Percentiles rank a stretch among this genome's conserved stretches.
These are phyloP conservation scores for Megastigmus dorsalis DNA, from an alignment of 2,888 invertebrate genomes.

Conservation along the genomic window DNA sequence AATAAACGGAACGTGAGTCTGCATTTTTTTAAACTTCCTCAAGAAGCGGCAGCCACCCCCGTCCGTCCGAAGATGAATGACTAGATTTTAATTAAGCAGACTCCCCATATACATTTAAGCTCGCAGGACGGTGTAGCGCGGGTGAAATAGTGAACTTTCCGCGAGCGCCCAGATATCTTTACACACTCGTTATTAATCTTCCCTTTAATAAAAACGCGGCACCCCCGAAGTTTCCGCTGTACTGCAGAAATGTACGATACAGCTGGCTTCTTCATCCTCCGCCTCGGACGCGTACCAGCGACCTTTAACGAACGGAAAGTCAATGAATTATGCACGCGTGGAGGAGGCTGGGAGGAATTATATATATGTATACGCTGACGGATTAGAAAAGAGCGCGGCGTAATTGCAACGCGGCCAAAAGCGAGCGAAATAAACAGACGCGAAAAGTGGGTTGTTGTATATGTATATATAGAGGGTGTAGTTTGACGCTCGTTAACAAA, in stretches of 20 bases:
- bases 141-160: neutral
- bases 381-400: neutral
- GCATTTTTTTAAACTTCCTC: slow-evolving; percentile 3
- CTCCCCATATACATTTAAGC: neutral
- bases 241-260: too few relatives aligned
- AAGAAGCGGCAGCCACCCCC: too few relatives aligned
- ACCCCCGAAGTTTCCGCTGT: too few relatives aligned
- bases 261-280: too few relatives aligned
- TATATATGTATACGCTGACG: neutral
- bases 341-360: neutral
- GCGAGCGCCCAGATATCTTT: neutral
- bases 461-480: too few relatives aligned
- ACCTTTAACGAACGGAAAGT: too few relatives aligned
- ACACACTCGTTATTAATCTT: too few relatives aligned
- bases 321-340: too few relatives aligned
- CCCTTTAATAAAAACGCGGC: too few relatives aligned
- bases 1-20: slow-evolving; percentile 15
- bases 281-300: too few relatives aligned
- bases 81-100: slow-evolving; percentile 18
- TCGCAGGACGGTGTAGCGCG: neutral
- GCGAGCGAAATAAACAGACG: neutral
- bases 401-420: too few relatives aligned
- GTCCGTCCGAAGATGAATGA: slow-evolving; percentile 2
- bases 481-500: slow-evolving; percentile 25
- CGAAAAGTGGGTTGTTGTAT: neutral